Percentiles rank a stretch among this genome's conserved stretches.
These are phyloP conservation scores for Acheta domesticus DNA, from an alignment of 2,888 invertebrate genomes.

Conservation along the genomic window DNA sequence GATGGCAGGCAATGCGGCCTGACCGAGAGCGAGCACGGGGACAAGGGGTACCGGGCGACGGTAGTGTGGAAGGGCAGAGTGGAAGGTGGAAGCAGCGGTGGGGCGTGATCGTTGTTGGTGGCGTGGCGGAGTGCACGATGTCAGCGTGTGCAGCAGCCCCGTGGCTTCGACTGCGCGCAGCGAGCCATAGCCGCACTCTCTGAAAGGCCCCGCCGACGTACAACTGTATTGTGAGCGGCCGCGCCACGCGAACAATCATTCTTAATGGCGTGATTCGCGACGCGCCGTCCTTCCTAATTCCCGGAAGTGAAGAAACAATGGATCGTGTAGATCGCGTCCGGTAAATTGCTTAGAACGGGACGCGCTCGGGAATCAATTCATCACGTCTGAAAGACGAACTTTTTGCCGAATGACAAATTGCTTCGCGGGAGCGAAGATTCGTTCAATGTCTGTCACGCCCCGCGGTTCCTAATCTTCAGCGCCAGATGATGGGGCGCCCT, in stretches of 20 bases:
- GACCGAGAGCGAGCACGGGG: neutral
- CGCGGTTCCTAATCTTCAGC: constrained; percentile 5
- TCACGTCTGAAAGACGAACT: neutral
- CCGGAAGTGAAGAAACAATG: constrained; percentile 10
- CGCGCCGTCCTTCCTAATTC: neutral
- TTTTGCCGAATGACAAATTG: constrained; percentile 3
- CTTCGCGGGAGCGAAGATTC: neutral
- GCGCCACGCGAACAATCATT: neutral
- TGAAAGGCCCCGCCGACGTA: neutral
- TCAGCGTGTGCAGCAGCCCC: too few species aligned
- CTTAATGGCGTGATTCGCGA: constrained; percentile 10
- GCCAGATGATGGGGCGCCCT: neutral
- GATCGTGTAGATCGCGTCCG: neutral
- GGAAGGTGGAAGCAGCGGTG: too few species aligned
- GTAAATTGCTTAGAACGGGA: constrained; percentile 18
- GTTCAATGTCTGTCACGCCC: neutral
- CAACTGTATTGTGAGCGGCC: neutral
- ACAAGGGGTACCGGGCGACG: neutral
- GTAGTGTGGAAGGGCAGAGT: neutral
- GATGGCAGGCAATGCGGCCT: neutral
- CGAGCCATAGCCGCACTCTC: neutral
- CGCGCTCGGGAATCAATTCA: neutral
- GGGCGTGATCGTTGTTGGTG: neutral
- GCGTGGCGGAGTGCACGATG: neutral
- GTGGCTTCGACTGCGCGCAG: neutral